Base-by-base conservation (phyloP, 2,888 invertebrate genomes). In the Strigamia transsilvanica region DNA sequence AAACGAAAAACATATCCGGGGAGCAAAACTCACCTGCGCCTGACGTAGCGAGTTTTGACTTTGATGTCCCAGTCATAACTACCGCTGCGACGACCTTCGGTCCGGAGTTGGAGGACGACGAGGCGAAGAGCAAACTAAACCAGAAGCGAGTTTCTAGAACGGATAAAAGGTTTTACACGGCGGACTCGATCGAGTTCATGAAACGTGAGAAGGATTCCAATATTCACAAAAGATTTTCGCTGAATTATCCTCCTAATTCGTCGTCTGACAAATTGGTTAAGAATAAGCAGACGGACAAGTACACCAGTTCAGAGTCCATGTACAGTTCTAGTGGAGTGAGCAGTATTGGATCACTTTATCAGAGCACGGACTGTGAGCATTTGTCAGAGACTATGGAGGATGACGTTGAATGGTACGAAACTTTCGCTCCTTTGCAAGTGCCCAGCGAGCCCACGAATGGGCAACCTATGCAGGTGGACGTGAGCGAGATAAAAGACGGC, bases 171-270 rank as follows among this genome's bases (percentile, higher is more conserved):
- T 92, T 92, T 87, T 91, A 91, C 87, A 92, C 92, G 7, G 92
- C 92, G 7, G 92, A 92, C 84, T 90, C 91, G 83, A 91, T 92
- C 84, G 92, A 92, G 86, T 91, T 91, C 86, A 89, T 91, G 82
- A 88, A 88, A 88, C 87, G 88, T 85, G 90, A 90, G 85, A 87
- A 85, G 82, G 85, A 87, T 83, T 85, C 89, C 80, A 89, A 89
- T 83, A 91, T 91, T 84, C 90, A 91, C 87, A 92, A 92, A 87
- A 88, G 92, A 79, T 87, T 91, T 83, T 91, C 91, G 18, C 91
- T 91, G 91, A 91, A 92, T 87, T 90, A 89, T 85, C 81, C 81
- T n/a, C 34, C 61, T 34, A 34, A 15, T 23, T 38, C 51, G 38
- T 34, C 46, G 21, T 23, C 23, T 18, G 61, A 34, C 12, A 77